Percentiles rank a stretch among this genome's conserved stretches.
Conservation (phyloP, 2,113 vertebrate species). For the Syngnathus floridae region DNA sequence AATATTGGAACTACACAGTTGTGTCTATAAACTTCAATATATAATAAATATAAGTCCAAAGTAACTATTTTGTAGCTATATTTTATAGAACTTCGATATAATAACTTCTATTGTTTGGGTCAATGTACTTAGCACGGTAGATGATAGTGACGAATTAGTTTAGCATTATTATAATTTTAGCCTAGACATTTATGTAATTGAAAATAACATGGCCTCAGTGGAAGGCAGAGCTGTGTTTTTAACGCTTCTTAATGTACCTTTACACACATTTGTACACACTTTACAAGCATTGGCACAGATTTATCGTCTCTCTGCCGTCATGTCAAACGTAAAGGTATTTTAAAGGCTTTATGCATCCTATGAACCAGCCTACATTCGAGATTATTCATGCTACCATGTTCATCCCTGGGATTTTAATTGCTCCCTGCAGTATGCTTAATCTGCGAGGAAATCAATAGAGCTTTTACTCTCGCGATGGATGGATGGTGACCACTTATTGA, state of each 20-base stretch:
- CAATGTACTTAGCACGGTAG: too few relatives aligned
- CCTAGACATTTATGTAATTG: background rate
- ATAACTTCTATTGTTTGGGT: too few relatives aligned
- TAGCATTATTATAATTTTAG: background rate
- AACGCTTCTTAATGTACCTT: background rate
- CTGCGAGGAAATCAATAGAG: conserved; percentile 69
- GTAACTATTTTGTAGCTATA: too few relatives aligned
- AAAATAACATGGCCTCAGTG: background rate
- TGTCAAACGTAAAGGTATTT: background rate
- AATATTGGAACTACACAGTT: too few relatives aligned
- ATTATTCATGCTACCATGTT: conserved; percentile 1
- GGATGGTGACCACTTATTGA: conserved; percentile 63
- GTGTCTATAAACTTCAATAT: too few relatives aligned
- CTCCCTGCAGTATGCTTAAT: conserved; percentile 73
- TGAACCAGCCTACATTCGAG: background rate
- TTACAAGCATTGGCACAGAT: background rate
- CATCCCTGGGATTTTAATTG: conserved; percentile 70
- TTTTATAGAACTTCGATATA: too few relatives aligned
- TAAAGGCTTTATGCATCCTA: background rate
- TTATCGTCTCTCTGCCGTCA: background rate
- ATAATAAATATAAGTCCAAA: too few relatives aligned
- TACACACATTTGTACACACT: background rate
- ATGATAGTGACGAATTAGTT: too few relatives aligned
- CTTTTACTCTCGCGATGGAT: conserved; percentile 70
- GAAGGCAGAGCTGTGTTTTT: background rate